These are phyloP conservation scores for Lophochroa leadbeateri DNA, from an alignment of 2,113 vertebrate genomes.

Conservation along the genomic window DNA sequence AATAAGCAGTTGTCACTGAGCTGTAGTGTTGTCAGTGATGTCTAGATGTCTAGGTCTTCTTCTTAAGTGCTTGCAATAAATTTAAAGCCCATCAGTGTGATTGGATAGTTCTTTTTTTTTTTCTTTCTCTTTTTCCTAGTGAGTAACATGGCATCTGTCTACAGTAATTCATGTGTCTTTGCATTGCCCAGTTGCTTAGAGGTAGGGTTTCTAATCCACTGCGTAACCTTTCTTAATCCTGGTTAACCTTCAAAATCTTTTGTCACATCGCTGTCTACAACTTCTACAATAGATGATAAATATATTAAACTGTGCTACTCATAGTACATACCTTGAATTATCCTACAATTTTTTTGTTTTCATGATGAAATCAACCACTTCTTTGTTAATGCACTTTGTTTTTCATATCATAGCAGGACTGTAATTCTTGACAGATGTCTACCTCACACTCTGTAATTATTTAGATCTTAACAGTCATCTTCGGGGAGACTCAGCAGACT, in stretches of 20 bases:
- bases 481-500: not conserved
- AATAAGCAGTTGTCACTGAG: constrained; percentile 3
- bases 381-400: not conserved
- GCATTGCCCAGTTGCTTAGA: not conserved
- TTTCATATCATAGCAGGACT: not conserved
- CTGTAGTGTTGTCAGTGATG: not conserved
- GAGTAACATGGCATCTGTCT: not conserved
- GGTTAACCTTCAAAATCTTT: not conserved
- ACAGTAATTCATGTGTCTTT: not conserved
- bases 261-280: not conserved
- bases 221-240: not conserved
- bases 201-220: not conserved
- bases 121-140: not conserved
- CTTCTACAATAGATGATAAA: not conserved
- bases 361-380: not conserved
- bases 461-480: not conserved
- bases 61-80: constrained; percentile 8
- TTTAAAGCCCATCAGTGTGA: constrained; percentile 3
- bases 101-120: not conserved
- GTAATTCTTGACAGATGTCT: not conserved
- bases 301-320: not conserved
- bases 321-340: not conserved
- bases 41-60: not conserved
- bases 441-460: not conserved
- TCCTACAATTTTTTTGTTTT: not conserved